Percentiles rank a stretch among this genome's conserved stretches.
phyloP scores from a whole-genome alignment of 2,113 vertebrate species.

The Oryzias melastigma region DNA sequence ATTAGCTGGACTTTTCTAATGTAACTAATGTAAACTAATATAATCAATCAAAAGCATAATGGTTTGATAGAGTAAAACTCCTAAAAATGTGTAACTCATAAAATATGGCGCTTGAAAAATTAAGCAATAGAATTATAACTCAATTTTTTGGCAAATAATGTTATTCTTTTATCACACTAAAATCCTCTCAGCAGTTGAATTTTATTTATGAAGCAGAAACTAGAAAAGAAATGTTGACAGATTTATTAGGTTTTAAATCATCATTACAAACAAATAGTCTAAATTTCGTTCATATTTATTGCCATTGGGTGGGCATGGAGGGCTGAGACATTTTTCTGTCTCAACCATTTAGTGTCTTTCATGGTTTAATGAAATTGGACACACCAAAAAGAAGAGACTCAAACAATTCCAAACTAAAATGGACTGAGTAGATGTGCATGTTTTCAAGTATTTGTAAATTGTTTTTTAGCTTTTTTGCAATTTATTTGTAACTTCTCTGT shows the following conservation, averaged over 20 bases:
- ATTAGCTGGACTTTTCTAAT: no score
- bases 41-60: no score
- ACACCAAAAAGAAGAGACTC: slow-evolving; percentile 21
- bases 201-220: slow-evolving; percentile 5
- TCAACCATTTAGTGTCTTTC: slow-evolving; percentile 33
- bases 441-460: no score
- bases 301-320: slow-evolving; percentile 39
- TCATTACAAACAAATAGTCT: slow-evolving; percentile 5
- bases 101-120: no score
- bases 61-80: no score
- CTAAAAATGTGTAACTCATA: no score
- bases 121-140: no score
- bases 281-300: slow-evolving; percentile 16
- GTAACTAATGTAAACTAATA: no score
- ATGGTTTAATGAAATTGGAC: slow-evolving; percentile 40
- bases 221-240: slow-evolving; percentile 5
- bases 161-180: background rate
- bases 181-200: slow-evolving; percentile 26
- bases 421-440: no score
- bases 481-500: slow-evolving; percentile 22
- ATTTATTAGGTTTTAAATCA: slow-evolving; percentile 11
- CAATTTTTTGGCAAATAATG: no score
- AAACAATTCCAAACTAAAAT: no score
- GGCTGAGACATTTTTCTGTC: slow-evolving; percentile 43
- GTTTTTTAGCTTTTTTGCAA: background rate